Evolutionary conservation across 2,113 vertebrate species (phyloP).

Genomic region (Archilochus colubris): DNA sequence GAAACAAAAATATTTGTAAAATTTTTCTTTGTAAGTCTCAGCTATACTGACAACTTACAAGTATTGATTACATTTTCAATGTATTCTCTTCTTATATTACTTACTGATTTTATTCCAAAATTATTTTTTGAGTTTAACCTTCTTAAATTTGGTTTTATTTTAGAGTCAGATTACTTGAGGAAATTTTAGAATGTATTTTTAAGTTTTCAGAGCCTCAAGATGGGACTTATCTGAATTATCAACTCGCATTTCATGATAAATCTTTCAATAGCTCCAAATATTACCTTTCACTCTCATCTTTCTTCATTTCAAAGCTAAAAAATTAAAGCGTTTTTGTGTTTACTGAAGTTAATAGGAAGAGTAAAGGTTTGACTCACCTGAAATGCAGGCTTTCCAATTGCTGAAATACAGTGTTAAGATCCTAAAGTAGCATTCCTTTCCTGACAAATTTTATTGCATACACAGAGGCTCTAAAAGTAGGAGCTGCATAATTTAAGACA

Average conservation of each 20-base stretch:
- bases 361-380: not conserved
- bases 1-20: not conserved
- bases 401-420: not conserved
- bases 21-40: not conserved
- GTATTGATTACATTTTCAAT: not conserved
- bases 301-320: not conserved
- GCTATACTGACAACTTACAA: not conserved
- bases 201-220: not conserved
- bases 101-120: not conserved
- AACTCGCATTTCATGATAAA: not conserved
- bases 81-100: not conserved
- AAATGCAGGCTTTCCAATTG: not conserved
- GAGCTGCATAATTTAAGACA: not conserved
- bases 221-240: not conserved
- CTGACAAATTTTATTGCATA: not conserved
- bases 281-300: not conserved
- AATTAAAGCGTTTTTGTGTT: not conserved
- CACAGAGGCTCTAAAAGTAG: not conserved
- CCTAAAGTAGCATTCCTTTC: not conserved
- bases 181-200: not conserved
- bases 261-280: not conserved
- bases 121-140: not conserved
- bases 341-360: not conserved
- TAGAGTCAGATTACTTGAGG: not conserved
- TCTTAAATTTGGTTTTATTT: not conserved